These are phyloP conservation scores for Acrobasis suavella DNA, from an alignment of 2,888 invertebrate species.

Conservation along the genomic window DNA sequence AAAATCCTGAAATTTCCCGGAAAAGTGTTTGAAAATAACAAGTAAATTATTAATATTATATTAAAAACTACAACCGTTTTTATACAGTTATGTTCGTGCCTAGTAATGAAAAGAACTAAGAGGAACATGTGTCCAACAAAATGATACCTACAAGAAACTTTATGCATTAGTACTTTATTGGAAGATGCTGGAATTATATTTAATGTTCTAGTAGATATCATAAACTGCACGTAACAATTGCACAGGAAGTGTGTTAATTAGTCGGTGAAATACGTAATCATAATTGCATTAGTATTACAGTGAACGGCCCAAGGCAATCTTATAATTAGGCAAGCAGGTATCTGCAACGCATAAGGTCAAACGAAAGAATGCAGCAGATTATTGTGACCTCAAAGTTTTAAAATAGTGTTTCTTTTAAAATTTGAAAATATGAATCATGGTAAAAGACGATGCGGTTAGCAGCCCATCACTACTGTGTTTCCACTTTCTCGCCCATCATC, in stretches of 20 bases:
- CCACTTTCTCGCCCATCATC: too few species aligned
- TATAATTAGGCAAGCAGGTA: constrained; percentile 15
- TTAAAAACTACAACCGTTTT: too few species aligned
- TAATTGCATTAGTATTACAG: constrained; percentile 51
- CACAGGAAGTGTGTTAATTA: constrained; percentile 61
- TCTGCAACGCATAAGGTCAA: constrained; percentile 28
- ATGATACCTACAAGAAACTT: too few species aligned
- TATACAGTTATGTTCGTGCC: too few species aligned
- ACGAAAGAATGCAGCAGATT: background rate
- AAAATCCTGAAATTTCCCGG: too few species aligned
- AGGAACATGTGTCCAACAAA: too few species aligned
- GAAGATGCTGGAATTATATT: background rate
- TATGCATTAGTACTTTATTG: background rate
- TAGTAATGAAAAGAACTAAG: too few species aligned
- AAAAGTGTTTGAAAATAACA: too few species aligned
- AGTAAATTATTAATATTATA: too few species aligned
- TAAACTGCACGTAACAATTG: constrained; percentile 46
- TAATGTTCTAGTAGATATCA: constrained; percentile 36
- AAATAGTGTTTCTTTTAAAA: background rate
- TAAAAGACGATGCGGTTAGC: too few species aligned
- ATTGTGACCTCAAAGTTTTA: background rate
- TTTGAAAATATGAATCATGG: too few species aligned
- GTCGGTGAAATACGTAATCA: constrained; percentile 52
- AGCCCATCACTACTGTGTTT: too few species aligned
- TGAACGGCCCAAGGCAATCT: constrained; percentile 57